phyloP scores from a whole-genome alignment of 2,113 vertebrate genomes.

The Pampusana beccarii region DNA sequence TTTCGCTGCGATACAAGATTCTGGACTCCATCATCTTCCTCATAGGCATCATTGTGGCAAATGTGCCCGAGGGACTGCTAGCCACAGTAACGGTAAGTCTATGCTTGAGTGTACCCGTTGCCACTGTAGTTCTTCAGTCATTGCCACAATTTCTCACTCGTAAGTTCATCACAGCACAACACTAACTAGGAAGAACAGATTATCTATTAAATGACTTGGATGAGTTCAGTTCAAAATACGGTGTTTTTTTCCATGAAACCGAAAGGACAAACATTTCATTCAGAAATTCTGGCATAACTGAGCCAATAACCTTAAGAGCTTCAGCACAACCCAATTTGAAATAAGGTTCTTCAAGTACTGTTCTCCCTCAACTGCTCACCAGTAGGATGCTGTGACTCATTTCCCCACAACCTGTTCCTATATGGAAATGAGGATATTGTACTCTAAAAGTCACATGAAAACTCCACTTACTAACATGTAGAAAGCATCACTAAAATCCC shows the following conservation, averaged over 20 bases:
- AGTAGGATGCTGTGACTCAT: neutral
- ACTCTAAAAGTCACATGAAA: neutral
- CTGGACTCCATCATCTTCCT: conserved; percentile 83
- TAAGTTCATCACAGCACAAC: too few species aligned
- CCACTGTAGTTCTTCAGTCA: neutral
- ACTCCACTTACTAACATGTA: neutral
- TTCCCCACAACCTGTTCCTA: neutral
- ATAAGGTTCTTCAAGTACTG: neutral
- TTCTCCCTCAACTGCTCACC: neutral
- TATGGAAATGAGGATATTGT: neutral
- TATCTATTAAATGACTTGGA: neutral
- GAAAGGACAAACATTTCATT: neutral
- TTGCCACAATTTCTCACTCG: neutral
- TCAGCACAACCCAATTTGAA: neutral
- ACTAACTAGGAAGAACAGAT: neutral
- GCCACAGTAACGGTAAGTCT: conserved; percentile 82
- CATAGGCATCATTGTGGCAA: conserved; percentile 84
- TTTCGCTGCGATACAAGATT: conserved; percentile 74
- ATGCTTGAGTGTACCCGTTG: accelerated
- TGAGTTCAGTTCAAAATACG: neutral
- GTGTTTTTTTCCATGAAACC: neutral
- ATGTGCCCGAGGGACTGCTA: conserved; percentile 82
- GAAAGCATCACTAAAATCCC: neutral
- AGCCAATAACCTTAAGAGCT: neutral
- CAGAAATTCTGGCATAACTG: neutral